phyloP scores from a whole-genome alignment of 92 coral and sea anemone genomes.

The Epizoanthus fatuus region DNA sequence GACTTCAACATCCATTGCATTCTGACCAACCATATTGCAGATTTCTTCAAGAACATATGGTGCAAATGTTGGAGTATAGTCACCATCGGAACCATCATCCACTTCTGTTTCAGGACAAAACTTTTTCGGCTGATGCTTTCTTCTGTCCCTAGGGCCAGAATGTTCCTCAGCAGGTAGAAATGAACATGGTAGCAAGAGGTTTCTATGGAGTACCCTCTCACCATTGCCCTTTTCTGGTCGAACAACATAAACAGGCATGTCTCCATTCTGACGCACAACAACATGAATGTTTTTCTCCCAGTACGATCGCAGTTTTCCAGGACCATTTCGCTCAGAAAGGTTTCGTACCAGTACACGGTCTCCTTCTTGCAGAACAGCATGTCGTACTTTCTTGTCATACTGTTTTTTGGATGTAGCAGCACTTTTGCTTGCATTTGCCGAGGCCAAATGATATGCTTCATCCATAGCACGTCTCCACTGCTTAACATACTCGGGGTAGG shows the following conservation, averaged over 20 bases:
- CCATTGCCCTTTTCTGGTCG: conserved; percentile 56
- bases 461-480: conserved; percentile 71
- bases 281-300: conserved; percentile 71
- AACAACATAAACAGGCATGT: conserved; percentile 71
- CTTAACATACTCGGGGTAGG: conserved; percentile 74
- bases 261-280: conserved; percentile 57
- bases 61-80: neutral
- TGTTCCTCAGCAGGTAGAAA: conserved; percentile 20
- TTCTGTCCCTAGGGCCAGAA: conserved; percentile 5
- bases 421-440: conserved; percentile 43
- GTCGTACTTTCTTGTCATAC: conserved; percentile 62
- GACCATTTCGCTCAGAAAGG: conserved; percentile 56
- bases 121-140: neutral
- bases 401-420: conserved; percentile 44
- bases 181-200: conserved; percentile 21
- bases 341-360: conserved; percentile 67
- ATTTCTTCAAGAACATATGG: conserved; percentile 15
- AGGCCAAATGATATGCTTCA: conserved; percentile 68
- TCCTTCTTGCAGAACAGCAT: conserved; percentile 50
- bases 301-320: conserved; percentile 71
- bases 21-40: conserved; percentile 16
- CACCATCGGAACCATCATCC: conserved; percentile 7
- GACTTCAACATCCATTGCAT: neutral
- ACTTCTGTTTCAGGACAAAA: neutral
- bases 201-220: conserved; percentile 13